A percentile compares a stretch with the other conserved stretches of the same genome.
These are phyloP conservation scores for Neodiprion pinetum DNA, from an alignment of 1,140 invertebrate genomes.

Conservation along the genomic window DNA sequence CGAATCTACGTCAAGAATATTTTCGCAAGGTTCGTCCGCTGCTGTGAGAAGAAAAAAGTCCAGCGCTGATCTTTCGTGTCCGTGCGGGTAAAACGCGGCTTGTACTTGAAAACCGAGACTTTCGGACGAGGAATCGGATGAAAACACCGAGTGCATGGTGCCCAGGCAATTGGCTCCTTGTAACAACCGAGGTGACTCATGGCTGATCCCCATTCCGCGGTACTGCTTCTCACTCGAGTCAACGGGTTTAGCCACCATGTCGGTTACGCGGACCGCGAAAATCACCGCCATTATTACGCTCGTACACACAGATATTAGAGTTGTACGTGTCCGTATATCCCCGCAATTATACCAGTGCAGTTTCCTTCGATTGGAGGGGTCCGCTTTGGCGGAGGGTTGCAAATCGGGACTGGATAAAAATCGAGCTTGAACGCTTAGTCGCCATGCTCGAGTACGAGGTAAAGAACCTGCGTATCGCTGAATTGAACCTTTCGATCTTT, in stretches of 20 bases:
- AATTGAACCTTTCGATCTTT: too few relatives aligned
- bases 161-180: background rate
- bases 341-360: background rate
- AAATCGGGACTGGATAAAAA: background rate
- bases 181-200: constrained; percentile 43
- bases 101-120: background rate
- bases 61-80: constrained; percentile 1
- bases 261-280: constrained; percentile 54
- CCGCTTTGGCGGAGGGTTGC: background rate
- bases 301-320: background rate
- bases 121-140: background rate
- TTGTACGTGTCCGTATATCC: background rate
- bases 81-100: background rate
- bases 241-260: constrained; percentile 40
- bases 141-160: background rate
- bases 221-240: constrained; percentile 39
- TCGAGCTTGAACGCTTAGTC: too few relatives aligned
- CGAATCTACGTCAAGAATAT: constrained; percentile 20
- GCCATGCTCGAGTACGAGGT: too few relatives aligned
- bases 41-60: constrained; percentile 9
- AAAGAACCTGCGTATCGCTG: too few relatives aligned
- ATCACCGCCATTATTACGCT: constrained; percentile 47
- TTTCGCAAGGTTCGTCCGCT: constrained; percentile 13
- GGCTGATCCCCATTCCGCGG: constrained; percentile 43
- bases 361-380: constrained; percentile 1